These are phyloP conservation scores for Stichodactyla mertensii DNA, from an alignment of 64 coral and sea anemone genomes.

Conservation along the genomic window DNA sequence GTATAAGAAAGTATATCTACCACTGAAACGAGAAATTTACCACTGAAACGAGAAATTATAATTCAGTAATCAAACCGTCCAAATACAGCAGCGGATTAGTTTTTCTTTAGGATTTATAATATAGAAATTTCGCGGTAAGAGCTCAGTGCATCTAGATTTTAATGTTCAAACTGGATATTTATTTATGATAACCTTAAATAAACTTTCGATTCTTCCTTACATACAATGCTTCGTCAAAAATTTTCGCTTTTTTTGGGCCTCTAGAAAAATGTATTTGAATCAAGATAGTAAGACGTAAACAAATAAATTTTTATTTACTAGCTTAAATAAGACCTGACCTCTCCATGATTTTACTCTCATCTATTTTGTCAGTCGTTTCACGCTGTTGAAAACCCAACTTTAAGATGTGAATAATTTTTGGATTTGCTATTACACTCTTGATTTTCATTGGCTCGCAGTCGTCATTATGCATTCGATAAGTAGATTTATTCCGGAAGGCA, in stretches of 20 bases:
- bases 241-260: too few relatives aligned
- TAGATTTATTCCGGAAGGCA: conserved; percentile 79
- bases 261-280: too few relatives aligned
- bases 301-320: not conserved
- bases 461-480: conserved; percentile 57
- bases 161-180: too few relatives aligned
- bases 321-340: not conserved
- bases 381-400: conserved; percentile 8
- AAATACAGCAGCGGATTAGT: not conserved
- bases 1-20: conserved; percentile 6
- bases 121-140: too few relatives aligned
- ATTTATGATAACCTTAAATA: too few relatives aligned
- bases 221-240: too few relatives aligned
- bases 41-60: not conserved
- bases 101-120: not conserved
- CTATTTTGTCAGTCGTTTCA: conserved; percentile 12
- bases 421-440: conserved; percentile 38
- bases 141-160: too few relatives aligned
- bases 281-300: too few relatives aligned
- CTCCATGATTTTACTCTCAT: not conserved
- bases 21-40: not conserved
- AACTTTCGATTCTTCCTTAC: too few relatives aligned
- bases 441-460: conserved; percentile 29
- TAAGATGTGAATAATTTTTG: conserved; percentile 25
- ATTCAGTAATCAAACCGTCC: not conserved